Conservation (phyloP, 2,888 invertebrate species). For the Tinea semifulvella region DNA sequence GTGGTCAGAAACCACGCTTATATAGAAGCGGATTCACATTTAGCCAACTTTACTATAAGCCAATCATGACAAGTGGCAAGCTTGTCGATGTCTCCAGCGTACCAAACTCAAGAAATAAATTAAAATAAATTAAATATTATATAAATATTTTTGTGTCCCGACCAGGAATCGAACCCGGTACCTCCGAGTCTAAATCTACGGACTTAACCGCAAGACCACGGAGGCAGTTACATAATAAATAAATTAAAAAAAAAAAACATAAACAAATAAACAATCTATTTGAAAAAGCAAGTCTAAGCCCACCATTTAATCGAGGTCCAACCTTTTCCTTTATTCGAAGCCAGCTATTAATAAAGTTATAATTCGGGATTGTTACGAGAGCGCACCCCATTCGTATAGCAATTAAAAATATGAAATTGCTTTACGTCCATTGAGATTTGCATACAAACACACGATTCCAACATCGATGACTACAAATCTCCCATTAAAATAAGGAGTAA, state of each 20-base stretch:
- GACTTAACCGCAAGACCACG: no score
- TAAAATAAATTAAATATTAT: no score
- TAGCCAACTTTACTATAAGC: no score
- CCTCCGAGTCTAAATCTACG: no score
- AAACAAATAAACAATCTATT: not conserved
- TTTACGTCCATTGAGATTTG: slow-evolving; percentile 47
- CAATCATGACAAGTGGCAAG: no score
- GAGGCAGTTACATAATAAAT: not conserved
- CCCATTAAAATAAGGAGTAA: slow-evolving; percentile 3
- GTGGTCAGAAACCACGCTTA: no score
- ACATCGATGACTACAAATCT: slow-evolving; percentile 1
- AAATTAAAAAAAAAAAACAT: not conserved
- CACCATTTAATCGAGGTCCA: not conserved
- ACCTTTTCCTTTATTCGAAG: slow-evolving; percentile 4
- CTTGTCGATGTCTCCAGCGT: no score
- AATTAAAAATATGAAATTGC: slow-evolving; percentile 32
- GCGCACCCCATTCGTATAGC: slow-evolving; percentile 42
- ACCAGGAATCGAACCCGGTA: no score
- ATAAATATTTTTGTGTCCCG: no score
- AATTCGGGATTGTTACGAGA: slow-evolving; percentile 40
- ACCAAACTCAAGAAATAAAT: no score
- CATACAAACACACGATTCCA: slow-evolving; percentile 26
- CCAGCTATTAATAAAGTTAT: slow-evolving; percentile 21
- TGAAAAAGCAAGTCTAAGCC: not conserved
- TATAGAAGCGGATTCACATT: no score